Percentiles rank a stretch among this genome's conserved stretches.
These are phyloP conservation scores for Eustalomyia histrio DNA, from an alignment of 2,888 invertebrate species.

Conservation along the genomic window DNA sequence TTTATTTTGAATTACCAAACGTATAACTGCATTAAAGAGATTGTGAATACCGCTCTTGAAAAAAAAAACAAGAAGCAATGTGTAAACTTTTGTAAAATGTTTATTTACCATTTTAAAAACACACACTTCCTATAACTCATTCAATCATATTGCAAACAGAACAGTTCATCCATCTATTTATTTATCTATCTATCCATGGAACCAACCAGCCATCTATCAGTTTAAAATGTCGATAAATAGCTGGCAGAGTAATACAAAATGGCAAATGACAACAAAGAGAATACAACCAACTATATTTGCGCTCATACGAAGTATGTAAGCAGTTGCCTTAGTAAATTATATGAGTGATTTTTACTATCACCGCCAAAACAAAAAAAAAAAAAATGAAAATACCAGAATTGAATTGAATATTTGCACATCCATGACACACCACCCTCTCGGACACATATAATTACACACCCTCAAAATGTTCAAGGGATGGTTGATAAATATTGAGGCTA, in stretches of 20 bases:
- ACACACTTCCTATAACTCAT: not conserved
- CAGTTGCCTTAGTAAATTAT: constrained; percentile 41
- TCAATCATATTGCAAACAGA: constrained; percentile 13
- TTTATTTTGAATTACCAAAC: too few relatives aligned
- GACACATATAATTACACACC: not conserved
- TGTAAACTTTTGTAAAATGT: constrained; percentile 73
- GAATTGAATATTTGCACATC: constrained; percentile 57
- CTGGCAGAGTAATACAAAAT: constrained; percentile 59
- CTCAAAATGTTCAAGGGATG: not conserved
- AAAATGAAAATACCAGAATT: too few relatives aligned
- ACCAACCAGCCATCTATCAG: constrained; percentile 33
- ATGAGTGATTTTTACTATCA: constrained; percentile 40
- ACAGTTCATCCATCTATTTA: constrained; percentile 28
- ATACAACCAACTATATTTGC: not conserved
- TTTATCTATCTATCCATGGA: constrained; percentile 1
- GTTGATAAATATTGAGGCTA: not conserved
- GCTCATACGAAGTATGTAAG: constrained; percentile 9
- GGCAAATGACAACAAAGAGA: constrained; percentile 61
- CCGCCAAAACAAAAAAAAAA: constrained; percentile 17
- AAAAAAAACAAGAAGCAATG: constrained; percentile 50
- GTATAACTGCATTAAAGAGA: too few relatives aligned
- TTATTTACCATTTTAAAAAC: constrained; percentile 74
- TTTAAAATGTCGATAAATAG: constrained; percentile 60
- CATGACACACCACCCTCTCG: constrained; percentile 30
- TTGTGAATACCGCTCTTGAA: too few relatives aligned